Base-by-base conservation (phyloP, 92 coral and sea anemone species). In the Actinernus sp. region DNA sequence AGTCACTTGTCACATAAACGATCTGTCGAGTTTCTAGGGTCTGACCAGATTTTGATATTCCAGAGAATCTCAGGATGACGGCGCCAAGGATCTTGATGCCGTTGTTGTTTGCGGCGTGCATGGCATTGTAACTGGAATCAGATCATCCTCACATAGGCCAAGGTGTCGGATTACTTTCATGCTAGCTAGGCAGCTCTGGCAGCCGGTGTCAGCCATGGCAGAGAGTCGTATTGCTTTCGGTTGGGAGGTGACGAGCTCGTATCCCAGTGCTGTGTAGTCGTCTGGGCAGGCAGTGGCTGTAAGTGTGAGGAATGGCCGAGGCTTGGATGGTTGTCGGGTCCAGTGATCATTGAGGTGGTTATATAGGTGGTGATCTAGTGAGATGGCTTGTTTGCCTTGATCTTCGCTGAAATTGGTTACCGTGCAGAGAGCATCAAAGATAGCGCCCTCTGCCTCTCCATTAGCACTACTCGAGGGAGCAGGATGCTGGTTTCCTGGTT, bases 31-130 rank as follows among this genome's bases (percentile, higher is more conserved):
- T n/a, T n/a, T n/a, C n/a, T n/a, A n/a, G n/a, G n/a, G n/a, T n/a
- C n/a, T n/a, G n/a, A n/a, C n/a, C n/a, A n/a, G n/a, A n/a, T n/a
- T n/a, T n/a, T n/a, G n/a, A n/a, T n/a, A n/a, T n/a, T n/a, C n/a
- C n/a, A n/a, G n/a, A n/a, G n/a, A n/a, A n/a, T n/a, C n/a, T n/a
- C n/a, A n/a, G n/a, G n/a, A n/a, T n/a, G n/a, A n/a, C n/a, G n/a
- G n/a, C n/a, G n/a, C n/a, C n/a, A n/a, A n/a, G n/a, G n/a, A n/a
- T n/a, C n/a, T n/a, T n/a, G n/a, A n/a, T n/a, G n/a, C n/a, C n/a
- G n/a, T n/a, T 52, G 40, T 86, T 86, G 84, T 78, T 85, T 22
- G 78, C 91, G 26, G 86, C 81, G 55, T 78, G 91, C 81, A 84
- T 84, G 33, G 51, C 64, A 70, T 60, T 34, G 59, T 63, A 36